These are phyloP conservation scores for Brienomyrus longianalis DNA, from an alignment of 2,113 vertebrate genomes.

Conservation along the genomic window DNA sequence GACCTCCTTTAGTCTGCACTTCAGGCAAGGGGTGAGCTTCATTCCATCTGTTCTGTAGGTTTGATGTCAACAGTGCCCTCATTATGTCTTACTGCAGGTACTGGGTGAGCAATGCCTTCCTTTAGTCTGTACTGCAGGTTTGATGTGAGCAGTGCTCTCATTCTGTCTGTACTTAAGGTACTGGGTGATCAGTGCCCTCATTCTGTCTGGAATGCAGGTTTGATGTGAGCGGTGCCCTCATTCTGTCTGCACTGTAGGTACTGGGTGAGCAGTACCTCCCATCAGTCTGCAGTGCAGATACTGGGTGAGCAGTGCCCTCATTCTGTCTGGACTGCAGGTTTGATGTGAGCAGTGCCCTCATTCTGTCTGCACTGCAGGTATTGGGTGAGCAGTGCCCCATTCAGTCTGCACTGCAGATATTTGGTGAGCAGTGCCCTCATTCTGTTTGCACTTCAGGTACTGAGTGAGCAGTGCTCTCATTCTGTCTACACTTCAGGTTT, in stretches of 20 bases:
- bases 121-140: not conserved
- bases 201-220: not conserved
- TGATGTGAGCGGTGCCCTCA: too few relatives aligned
- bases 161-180: not conserved
- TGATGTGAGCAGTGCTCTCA: not conserved
- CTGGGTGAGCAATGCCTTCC: not conserved
- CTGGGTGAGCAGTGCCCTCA: not conserved
- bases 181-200: not conserved
- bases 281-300: not conserved
- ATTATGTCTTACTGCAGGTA: not conserved
- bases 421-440: not conserved
- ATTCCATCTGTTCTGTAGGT: too few relatives aligned
- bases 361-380: not conserved
- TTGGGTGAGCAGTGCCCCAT: not conserved
- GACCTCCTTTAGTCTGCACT: not conserved
- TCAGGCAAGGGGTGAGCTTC: not conserved
- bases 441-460: not conserved
- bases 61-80: not conserved
- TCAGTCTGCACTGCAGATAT: not conserved
- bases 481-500: not conserved
- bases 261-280: not conserved
- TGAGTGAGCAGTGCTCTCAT: not conserved
- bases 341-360: rapidly evolving
- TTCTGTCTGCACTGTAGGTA: too few relatives aligned
- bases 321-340: not conserved